phyloP scores from a whole-genome alignment of 2,113 vertebrate genomes.

The Crotalus tigris region DNA sequence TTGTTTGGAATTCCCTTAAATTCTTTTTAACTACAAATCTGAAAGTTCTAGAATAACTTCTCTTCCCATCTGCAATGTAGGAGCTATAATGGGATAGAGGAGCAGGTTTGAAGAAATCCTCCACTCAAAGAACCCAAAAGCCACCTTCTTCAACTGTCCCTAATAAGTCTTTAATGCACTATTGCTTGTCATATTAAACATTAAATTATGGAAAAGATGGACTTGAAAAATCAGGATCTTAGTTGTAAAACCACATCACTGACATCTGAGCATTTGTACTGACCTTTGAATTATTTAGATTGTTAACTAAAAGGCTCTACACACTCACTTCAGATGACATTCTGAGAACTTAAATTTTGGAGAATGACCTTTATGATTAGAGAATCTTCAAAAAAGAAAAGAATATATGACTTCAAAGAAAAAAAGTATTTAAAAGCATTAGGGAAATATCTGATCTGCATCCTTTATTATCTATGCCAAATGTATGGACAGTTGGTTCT shows the following conservation, averaged over 20 bases:
- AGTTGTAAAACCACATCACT: conserved; percentile 1
- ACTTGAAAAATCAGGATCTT: not conserved
- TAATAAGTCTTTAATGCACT: not conserved
- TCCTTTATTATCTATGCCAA: not conserved
- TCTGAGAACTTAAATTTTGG: not conserved
- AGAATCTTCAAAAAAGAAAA: not conserved
- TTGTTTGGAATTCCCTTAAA: not conserved
- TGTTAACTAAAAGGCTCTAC: not conserved
- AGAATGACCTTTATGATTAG: not conserved
- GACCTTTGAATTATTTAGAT: not conserved
- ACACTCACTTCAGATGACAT: not conserved
- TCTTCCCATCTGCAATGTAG: not conserved
- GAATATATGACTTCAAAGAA: not conserved
- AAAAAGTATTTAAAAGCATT: not conserved
- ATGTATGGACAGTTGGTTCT: not conserved
- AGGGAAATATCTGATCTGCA: accelerated
- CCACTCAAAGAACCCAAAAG: not conserved
- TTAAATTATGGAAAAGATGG: not conserved
- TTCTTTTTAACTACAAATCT: not conserved
- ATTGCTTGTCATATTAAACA: not conserved
- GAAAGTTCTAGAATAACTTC: not conserved
- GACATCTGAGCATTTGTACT: not conserved
- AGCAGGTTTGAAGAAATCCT: not conserved
- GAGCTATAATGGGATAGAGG: not conserved
- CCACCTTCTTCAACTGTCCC: not conserved